These are phyloP conservation scores for Paraescarpia echinospica DNA, from an alignment of 1,140 invertebrate species.

Conservation along the genomic window DNA sequence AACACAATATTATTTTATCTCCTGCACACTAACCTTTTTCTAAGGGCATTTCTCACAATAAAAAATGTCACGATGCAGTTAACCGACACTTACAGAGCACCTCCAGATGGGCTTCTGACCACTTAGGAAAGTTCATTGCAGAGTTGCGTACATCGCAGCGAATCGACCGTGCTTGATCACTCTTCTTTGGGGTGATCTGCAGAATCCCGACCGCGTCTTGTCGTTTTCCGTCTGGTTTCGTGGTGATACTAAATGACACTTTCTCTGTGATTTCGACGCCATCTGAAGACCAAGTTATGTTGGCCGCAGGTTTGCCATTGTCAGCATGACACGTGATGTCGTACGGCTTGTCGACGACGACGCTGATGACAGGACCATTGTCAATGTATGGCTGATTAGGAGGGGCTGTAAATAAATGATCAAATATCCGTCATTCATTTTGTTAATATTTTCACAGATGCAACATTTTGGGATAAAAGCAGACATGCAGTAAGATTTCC, in stretches of 20 bases:
- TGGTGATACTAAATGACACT: constrained; percentile 29
- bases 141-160: constrained; percentile 65
- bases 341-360: constrained; percentile 82
- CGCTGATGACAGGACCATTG: constrained; percentile 74
- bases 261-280: constrained; percentile 33
- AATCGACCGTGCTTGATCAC: constrained; percentile 86
- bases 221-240: constrained; percentile 62
- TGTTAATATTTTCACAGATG: background rate
- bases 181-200: constrained; percentile 71
- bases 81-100: constrained; percentile 54
- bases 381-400: constrained; percentile 85
- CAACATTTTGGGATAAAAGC: too few relatives aligned
- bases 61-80: background rate
- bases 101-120: constrained; percentile 47
- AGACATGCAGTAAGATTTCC: too few relatives aligned
- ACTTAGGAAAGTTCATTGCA: constrained; percentile 45
- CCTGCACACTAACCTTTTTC: background rate
- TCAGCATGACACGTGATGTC: constrained; percentile 86
- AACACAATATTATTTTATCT: background rate
- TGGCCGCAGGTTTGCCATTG: constrained; percentile 87
- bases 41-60: background rate
- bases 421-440: constrained; percentile 8
- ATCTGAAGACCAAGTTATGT: constrained; percentile 57
- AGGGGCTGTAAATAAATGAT: constrained; percentile 65
- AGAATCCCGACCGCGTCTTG: constrained; percentile 74